Base-by-base conservation (phyloP, 2,888 invertebrate species). In the Ochlodes sylvanus region DNA sequence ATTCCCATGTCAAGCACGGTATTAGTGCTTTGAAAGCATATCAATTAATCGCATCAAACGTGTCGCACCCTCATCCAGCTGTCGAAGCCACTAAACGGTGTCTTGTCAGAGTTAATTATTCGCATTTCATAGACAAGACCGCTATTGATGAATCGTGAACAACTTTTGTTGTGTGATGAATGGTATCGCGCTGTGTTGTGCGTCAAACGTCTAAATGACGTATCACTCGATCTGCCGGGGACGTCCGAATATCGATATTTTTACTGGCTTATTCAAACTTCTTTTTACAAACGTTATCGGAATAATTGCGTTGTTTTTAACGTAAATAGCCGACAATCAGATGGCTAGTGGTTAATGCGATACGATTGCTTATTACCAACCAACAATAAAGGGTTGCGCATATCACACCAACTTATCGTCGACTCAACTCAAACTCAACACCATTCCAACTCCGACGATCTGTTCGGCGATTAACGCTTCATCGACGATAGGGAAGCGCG, bases 41-140 rank as follows among this genome's bases (percentile, higher is more conserved):
- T 65, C 65, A 65, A 64, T 57, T 34, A 64, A 58, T 41, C 27
- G 55, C 17, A 52, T 55, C 32, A 21, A 58, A 42, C 47, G 57
- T 60, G 60, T 60, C 52, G 52, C 17, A 42, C 52, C 58, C 65
- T 58, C 50, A 27, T 67, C 60, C 52, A 57, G 44, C 66, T 67
- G 66, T 67, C 66, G 60, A 15, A 27, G 34, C 32, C 66, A 55
- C 60, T 61, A 67, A 67, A 55, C 66, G 42, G 60, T 15, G 60
- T 61, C 44, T 65, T 69, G 68, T 68, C 63, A 63, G 63, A 74
- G 77, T 77, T 82, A 82, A 85, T 85, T 81, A 83, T 83, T 82
- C 77, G 75, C 78, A 80, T 81, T 81, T 80, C 80, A 82, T 81
- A 80, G 79, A 76, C 78, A 76, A 79, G 75, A 38, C 79, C 75